A percentile compares a stretch with the other conserved stretches of the same genome.
Evolutionary conservation across 1,140 invertebrate genomes (phyloP).

Genomic region (Trichogramma pretiosum): DNA sequence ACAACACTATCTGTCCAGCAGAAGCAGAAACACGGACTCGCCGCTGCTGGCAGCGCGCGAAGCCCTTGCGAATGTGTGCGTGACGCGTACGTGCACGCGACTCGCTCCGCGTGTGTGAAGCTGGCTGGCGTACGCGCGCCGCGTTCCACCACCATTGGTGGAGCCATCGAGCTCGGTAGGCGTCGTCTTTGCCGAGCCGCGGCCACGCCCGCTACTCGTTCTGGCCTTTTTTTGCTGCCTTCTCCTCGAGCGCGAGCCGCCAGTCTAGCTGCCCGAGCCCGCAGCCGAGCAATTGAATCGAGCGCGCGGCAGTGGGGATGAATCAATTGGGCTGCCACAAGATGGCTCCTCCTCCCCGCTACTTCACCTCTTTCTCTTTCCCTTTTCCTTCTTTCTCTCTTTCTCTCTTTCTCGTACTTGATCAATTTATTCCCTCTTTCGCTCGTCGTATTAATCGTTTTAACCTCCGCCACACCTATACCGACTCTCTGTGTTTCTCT

Average conservation of each 20-base stretch:
- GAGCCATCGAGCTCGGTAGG: not conserved
- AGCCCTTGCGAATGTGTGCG: not conserved
- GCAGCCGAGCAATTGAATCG: too few relatives aligned
- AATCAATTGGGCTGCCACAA: too few relatives aligned
- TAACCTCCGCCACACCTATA: not conserved
- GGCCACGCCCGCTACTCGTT: too few relatives aligned
- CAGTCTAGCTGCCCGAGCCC: too few relatives aligned
- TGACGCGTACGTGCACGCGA: conserved; percentile 8
- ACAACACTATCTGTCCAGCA: conserved; percentile 44
- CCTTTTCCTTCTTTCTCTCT: not conserved
- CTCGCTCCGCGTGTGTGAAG: not conserved
- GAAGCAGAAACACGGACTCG: conserved; percentile 32
- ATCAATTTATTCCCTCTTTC: not conserved
- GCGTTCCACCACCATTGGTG: too few relatives aligned
- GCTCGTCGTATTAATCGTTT: not conserved
- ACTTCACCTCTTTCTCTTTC: conserved; percentile 11
- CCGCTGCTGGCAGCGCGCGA: too few relatives aligned
- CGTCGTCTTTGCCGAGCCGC: not conserved
- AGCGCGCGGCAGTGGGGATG: too few relatives aligned
- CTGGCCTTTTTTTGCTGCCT: too few relatives aligned
- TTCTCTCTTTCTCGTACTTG: not conserved
- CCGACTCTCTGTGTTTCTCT: too few relatives aligned
- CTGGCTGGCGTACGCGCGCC: too few relatives aligned
- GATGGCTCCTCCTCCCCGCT: too few relatives aligned
- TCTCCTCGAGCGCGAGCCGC: too few relatives aligned